Evolutionary conservation across 2,888 invertebrate genomes (phyloP).

Genomic region (Zeuzera pyrina): DNA sequence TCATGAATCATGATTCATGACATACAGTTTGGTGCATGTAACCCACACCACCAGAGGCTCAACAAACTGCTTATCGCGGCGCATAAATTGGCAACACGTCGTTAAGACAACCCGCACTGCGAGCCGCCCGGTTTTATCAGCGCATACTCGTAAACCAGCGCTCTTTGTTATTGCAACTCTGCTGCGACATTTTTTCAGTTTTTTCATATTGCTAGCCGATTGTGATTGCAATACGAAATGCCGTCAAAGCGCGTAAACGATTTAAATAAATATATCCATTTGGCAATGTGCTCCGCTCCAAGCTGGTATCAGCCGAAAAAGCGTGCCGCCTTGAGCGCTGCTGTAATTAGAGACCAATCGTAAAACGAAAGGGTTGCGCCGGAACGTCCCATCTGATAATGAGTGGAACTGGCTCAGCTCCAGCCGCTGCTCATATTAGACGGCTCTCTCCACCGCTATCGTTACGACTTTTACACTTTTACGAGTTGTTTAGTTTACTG

Average conservation of each 20-base stretch:
- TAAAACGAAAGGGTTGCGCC: slow-evolving; percentile 68
- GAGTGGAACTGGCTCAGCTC: slow-evolving; percentile 66
- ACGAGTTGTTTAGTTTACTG: slow-evolving; percentile 70
- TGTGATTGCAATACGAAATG: slow-evolving; percentile 33
- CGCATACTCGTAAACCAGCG: slow-evolving; percentile 62
- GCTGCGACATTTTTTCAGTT: slow-evolving; percentile 53
- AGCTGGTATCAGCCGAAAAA: slow-evolving; percentile 56
- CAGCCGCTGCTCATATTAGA: slow-evolving; percentile 67
- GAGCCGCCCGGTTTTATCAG: slow-evolving; percentile 57
- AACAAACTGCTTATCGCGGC: slow-evolving; percentile 68
- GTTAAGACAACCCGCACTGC: slow-evolving; percentile 62
- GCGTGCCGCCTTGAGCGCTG: slow-evolving; percentile 61
- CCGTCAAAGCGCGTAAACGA: slow-evolving; percentile 50
- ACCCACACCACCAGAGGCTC: slow-evolving; percentile 52
- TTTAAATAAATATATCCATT: slow-evolving; percentile 64
- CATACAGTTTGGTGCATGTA: slow-evolving; percentile 47
- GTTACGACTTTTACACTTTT: slow-evolving; percentile 72
- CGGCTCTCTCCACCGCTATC: slow-evolving; percentile 55
- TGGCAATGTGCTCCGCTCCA: slow-evolving; percentile 45
- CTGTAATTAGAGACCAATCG: slow-evolving; percentile 71
- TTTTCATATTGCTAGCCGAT: slow-evolving; percentile 57
- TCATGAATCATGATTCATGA: neutral
- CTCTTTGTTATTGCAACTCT: slow-evolving; percentile 57
- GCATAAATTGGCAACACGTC: slow-evolving; percentile 72
- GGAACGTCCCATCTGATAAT: slow-evolving; percentile 70